Conservation (phyloP, 2,797 vertebrate species). For the Muscicapa comitata region DNA sequence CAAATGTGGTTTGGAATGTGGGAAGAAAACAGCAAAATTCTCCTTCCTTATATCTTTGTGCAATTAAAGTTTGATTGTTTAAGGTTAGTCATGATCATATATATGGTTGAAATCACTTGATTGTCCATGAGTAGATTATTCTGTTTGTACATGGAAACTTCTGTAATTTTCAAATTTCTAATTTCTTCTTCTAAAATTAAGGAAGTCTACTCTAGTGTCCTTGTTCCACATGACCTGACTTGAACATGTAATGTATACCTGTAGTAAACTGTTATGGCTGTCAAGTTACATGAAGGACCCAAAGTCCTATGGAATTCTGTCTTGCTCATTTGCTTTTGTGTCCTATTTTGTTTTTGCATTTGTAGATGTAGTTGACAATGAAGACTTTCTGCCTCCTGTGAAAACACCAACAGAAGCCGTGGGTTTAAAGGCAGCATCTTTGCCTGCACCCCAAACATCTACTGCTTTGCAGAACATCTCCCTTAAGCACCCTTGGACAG, state of each 20-base stretch:
- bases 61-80: background rate
- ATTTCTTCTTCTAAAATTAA: background rate
- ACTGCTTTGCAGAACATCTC: slow-evolving; percentile 84
- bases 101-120: background rate
- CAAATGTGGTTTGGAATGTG: background rate
- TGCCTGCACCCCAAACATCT: slow-evolving; percentile 69
- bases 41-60: background rate
- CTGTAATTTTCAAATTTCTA: background rate
- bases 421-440: slow-evolving; percentile 80
- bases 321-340: background rate
- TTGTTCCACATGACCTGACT: background rate
- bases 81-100: background rate
- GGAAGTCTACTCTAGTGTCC: background rate
- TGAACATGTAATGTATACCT: background rate
- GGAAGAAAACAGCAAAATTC: background rate
- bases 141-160: background rate
- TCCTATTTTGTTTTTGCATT: background rate
- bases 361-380: slow-evolving; percentile 34
- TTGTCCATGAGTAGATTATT: background rate
- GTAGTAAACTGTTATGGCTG: background rate
- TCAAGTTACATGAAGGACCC: background rate
- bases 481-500: slow-evolving; percentile 87
- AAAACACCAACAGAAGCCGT: slow-evolving; percentile 85
- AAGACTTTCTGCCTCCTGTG: slow-evolving; percentile 82
- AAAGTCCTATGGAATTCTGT: background rate